Percentiles rank a stretch among this genome's conserved stretches.
Evolutionary conservation across 2,888 invertebrate genomes (phyloP).

Genomic region (Amphipoea lucens): DNA sequence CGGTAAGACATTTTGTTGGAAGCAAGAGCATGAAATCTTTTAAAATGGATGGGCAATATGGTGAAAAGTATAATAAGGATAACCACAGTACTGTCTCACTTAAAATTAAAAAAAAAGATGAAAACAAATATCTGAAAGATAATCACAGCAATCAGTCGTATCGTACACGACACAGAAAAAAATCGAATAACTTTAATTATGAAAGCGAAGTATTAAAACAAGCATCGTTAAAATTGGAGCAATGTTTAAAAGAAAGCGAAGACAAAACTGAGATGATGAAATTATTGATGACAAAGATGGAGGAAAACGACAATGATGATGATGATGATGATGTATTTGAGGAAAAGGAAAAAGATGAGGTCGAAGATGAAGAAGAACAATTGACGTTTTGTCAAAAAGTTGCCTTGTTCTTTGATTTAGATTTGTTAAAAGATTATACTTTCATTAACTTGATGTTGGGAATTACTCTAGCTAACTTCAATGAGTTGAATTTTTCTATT

Average conservation of each 20-base stretch:
- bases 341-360: conserved; percentile 67
- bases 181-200: conserved; percentile 90
- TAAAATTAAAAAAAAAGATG: conserved; percentile 82
- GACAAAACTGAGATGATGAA: conserved; percentile 78
- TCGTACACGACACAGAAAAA: conserved; percentile 79
- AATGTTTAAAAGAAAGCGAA: conserved; percentile 86
- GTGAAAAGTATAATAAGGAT: conserved; percentile 83
- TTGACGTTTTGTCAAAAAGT: conserved; percentile 90
- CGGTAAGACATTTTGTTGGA: conserved; percentile 81
- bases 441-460: conserved; percentile 93
- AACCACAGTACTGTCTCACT: conserved; percentile 84
- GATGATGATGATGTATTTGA: conserved; percentile 76
- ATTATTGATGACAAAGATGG: conserved; percentile 75
- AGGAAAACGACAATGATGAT: conserved; percentile 78
- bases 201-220: conserved; percentile 91
- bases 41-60: conserved; percentile 85
- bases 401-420: conserved; percentile 92
- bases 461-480: conserved; percentile 92
- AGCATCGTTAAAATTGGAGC: conserved; percentile 89
- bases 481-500: conserved; percentile 93
- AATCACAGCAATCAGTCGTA: conserved; percentile 86
- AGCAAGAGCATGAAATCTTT: conserved; percentile 84
- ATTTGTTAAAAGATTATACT: conserved; percentile 92
- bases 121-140: conserved; percentile 85
- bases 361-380: conserved; percentile 71